These are phyloP conservation scores for Tympanuchus pallidicinctus DNA, from an alignment of 2,113 vertebrate genomes.

Conservation along the genomic window DNA sequence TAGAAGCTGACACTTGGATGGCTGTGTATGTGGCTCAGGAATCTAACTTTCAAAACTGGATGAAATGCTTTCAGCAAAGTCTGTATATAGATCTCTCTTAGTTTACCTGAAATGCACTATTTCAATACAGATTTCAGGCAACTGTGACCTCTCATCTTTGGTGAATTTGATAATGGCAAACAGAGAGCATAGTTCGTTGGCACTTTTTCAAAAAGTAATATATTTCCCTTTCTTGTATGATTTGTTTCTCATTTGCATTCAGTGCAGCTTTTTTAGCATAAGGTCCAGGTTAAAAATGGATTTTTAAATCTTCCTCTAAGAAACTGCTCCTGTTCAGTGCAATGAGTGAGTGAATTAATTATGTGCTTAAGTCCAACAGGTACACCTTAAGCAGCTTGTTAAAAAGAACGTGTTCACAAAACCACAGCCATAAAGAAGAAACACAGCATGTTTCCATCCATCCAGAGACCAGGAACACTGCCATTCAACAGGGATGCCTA, in stretches of 20 bases:
- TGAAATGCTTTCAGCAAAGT: not conserved
- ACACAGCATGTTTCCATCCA: not conserved
- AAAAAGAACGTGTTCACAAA: not conserved
- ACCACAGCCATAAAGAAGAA: not conserved
- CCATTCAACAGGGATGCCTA: not conserved
- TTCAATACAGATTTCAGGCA: not conserved
- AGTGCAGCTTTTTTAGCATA: not conserved
- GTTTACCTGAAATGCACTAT: not conserved
- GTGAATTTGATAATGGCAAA: not conserved
- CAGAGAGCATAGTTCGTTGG: not conserved
- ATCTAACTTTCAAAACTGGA: not conserved
- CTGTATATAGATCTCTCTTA: not conserved
- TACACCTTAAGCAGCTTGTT: not conserved
- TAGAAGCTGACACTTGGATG: not conserved
- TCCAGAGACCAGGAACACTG: slow-evolving; percentile 32
- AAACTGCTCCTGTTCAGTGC: not conserved
- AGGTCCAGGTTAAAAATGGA: not conserved
- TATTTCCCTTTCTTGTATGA: not conserved
- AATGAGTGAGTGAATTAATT: not conserved
- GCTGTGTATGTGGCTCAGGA: not conserved
- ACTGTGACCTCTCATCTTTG: not conserved
- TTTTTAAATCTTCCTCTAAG: not conserved
- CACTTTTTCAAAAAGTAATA: not conserved
- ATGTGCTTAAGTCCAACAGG: not conserved
- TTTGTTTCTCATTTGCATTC: not conserved